Percentiles rank a stretch among this genome's conserved stretches.
Evolutionary conservation across 2,888 invertebrate genomes (phyloP).

Genomic region (Ephialtes manifestator): DNA sequence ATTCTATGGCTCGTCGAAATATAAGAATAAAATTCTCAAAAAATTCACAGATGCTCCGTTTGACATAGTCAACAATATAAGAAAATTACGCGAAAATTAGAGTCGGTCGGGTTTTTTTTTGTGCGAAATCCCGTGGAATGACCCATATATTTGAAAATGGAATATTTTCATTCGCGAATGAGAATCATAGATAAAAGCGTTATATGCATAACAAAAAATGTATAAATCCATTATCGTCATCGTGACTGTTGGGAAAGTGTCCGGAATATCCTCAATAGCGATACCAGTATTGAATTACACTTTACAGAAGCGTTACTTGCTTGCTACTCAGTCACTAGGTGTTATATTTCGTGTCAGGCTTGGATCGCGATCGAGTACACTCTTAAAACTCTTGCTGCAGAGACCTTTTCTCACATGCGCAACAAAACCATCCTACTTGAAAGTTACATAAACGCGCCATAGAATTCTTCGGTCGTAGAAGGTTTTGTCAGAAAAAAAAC

Average conservation of each 20-base stretch:
- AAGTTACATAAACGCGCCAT: conserved; percentile 18
- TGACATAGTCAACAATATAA: no score
- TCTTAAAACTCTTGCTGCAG: conserved; percentile 21
- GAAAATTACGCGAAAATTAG: no score
- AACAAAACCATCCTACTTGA: conserved; percentile 2
- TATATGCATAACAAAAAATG: neutral
- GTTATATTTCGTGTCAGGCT: conserved; percentile 38
- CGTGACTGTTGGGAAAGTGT: neutral
- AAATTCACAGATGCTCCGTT: no score
- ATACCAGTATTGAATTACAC: conserved; percentile 36
- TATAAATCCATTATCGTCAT: conserved; percentile 1
- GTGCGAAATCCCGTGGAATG: no score
- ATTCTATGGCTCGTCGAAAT: no score
- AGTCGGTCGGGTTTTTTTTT: no score
- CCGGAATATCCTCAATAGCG: neutral
- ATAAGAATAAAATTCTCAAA: no score
- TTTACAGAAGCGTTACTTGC: conserved; percentile 6
- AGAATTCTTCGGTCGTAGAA: conserved; percentile 16
- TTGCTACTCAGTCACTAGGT: conserved; percentile 17
- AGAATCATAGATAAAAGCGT: neutral
- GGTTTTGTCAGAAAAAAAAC: neutral
- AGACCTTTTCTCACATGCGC: neutral
- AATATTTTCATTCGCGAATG: neutral
- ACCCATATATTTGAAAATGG: no score
- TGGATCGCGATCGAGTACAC: conserved; percentile 60